Base-by-base conservation (phyloP, 1,140 invertebrate genomes). In the Drosophila grimshawi region DNA sequence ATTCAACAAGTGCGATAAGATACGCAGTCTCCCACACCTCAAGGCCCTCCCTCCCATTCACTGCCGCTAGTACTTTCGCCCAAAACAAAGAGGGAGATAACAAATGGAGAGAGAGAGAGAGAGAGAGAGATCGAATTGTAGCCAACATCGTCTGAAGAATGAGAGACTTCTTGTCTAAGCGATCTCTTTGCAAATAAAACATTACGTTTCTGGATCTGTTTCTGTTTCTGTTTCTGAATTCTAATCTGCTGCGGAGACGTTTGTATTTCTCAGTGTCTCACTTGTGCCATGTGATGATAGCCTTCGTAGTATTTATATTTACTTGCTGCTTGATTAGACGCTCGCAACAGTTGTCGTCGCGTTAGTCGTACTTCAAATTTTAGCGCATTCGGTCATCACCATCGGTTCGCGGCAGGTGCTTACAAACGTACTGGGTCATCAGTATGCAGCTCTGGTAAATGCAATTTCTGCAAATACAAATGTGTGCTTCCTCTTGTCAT, bases 281-380 rank as follows among this genome's bases (percentile, higher is more conserved):
- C 66, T 86, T 86, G 80, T 61, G 57, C 60, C 19, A 19, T 19
- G 19, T 75, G 78, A 33, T 81, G 83, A 76, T 81, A 88, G 83
- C 83, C 83, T 66, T 76, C 72, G 60, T 82, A 82, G 52, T 88
- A 83, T 83, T 88, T 88, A 69, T 71, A 51, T 65, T 64, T 55
- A 39, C 72, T 57, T 45, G 43, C 65, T 48, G 63, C 19, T 79
- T 83, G 83, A 86, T 88, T 86, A 83, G 85, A 78, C 27, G 29
- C 55, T 11, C 46, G 66, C 69, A 65, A 65, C 59, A 37, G 33
- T 39, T 46, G 55, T 55, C 63, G 43, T 52, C 52, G 49, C 65
- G 37, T 82, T 88, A 86, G 83, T 86, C 62, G 83, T 63, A 78
- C 59, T 77, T 80, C 51, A 77, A 65, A 73, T 73, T 78, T 57